phyloP scores from a whole-genome alignment of 2,888 invertebrate genomes.

The Synanthedon myopaeformis region DNA sequence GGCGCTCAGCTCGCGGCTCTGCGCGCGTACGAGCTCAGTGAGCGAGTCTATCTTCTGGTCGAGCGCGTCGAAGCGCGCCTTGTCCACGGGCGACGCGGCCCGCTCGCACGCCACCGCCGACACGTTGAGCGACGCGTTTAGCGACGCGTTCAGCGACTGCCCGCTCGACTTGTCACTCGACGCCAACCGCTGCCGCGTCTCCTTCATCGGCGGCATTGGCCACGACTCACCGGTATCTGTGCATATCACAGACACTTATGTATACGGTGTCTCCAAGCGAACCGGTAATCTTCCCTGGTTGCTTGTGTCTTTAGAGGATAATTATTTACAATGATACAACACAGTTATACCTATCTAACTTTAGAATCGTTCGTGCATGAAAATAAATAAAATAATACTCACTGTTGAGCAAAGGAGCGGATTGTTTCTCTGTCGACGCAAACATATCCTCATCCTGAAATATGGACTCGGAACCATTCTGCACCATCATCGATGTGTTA shows the following conservation, averaged over 20 bases:
- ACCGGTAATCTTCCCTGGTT: too few relatives aligned
- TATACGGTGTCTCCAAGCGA: too few relatives aligned
- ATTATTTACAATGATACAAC: neutral
- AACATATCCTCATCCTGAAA: slow-evolving; percentile 9
- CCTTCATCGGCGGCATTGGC: slow-evolving; percentile 61
- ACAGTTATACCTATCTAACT: neutral
- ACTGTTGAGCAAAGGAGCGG: slow-evolving; percentile 14
- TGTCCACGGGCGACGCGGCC: slow-evolving; percentile 10
- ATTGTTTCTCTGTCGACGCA: slow-evolving; percentile 14
- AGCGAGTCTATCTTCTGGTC: slow-evolving; percentile 49
- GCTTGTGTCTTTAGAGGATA: too few relatives aligned
- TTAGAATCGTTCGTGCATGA: neutral
- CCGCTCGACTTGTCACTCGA: slow-evolving; percentile 45
- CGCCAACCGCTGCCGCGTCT: slow-evolving; percentile 53
- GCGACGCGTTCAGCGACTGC: slow-evolving; percentile 30
- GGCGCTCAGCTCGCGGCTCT: slow-evolving; percentile 54
- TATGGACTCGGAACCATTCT: neutral
- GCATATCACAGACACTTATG: neutral
- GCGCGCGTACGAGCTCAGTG: slow-evolving; percentile 50
- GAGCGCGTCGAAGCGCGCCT: slow-evolving; percentile 25
- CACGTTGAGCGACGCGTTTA: slow-evolving; percentile 4
- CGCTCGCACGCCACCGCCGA: neutral
- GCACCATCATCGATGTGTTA: neutral
- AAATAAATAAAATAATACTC: slow-evolving; percentile 2
- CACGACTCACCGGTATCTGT: slow-evolving; percentile 18